Evolutionary conservation across 1,140 invertebrate genomes (phyloP).

Genomic region (Scaptomyza pallida): DNA sequence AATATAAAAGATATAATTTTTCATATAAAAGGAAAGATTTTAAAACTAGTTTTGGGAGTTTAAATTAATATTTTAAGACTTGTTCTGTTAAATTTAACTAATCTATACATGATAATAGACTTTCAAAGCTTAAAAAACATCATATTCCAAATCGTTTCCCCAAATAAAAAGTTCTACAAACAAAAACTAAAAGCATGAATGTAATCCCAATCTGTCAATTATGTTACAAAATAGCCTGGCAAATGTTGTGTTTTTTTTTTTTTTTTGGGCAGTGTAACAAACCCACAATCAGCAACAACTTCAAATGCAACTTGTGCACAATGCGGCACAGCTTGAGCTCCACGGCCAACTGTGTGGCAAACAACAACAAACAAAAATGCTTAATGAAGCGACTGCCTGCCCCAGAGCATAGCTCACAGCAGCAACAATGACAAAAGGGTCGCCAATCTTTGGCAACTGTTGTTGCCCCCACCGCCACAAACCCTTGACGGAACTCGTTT

Average conservation of each 20-base stretch:
- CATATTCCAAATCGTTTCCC: too few species aligned
- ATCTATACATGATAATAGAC: too few species aligned
- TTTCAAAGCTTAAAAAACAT: too few species aligned
- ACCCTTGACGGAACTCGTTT: slow-evolving; percentile 49
- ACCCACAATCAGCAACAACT: slow-evolving; percentile 51
- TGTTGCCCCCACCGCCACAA: slow-evolving; percentile 50
- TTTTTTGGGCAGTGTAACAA: slow-evolving; percentile 27
- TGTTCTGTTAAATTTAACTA: too few species aligned
- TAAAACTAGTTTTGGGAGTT: too few species aligned
- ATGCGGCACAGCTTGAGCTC: slow-evolving; percentile 62
- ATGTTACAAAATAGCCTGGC: not conserved
- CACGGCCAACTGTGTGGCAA: slow-evolving; percentile 44
- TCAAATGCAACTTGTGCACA: slow-evolving; percentile 50
- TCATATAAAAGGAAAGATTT: too few species aligned
- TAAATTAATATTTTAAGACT: too few species aligned
- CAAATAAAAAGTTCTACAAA: too few species aligned
- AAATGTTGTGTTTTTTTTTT: too few species aligned
- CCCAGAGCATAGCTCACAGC: not conserved
- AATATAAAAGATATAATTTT: too few species aligned
- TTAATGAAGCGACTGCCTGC: slow-evolving; percentile 66
- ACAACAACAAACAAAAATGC: slow-evolving; percentile 54
- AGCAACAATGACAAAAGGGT: slow-evolving; percentile 51
- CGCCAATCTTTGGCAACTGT: slow-evolving; percentile 73
- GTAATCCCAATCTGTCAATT: slow-evolving; percentile 4
- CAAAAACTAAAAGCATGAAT: too few species aligned